Evolutionary conservation across 2,113 vertebrate genomes (phyloP).

Genomic region (Aldabrachelys gigantea): DNA sequence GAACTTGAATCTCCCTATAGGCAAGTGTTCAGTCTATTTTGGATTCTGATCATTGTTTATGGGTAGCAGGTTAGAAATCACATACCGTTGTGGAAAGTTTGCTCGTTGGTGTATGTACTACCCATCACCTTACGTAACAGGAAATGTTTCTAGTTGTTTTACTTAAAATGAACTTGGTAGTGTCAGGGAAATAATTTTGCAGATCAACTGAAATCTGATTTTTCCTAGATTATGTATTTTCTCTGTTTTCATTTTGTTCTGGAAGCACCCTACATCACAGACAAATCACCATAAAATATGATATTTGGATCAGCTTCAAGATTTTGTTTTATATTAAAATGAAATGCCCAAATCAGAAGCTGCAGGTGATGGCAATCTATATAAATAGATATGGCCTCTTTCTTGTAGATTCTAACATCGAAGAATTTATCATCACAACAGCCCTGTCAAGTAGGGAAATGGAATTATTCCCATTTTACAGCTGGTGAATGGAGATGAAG

Average conservation of each 20-base stretch:
- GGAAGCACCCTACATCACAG: fast-evolving
- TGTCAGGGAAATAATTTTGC: not conserved
- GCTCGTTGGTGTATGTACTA: not conserved
- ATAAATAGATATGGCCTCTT: fast-evolving
- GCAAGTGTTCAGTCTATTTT: not conserved
- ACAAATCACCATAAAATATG: not conserved
- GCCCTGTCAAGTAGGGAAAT: too few relatives aligned
- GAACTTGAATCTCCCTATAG: not conserved
- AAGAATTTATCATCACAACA: not conserved
- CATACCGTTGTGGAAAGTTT: fast-evolving
- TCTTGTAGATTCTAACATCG: not conserved
- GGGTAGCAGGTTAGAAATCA: fast-evolving
- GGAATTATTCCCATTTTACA: not conserved
- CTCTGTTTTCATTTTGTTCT: not conserved
- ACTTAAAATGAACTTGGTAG: not conserved
- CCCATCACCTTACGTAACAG: not conserved
- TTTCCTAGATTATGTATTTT: not conserved
- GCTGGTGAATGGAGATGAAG: fast-evolving
- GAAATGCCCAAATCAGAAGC: not conserved
- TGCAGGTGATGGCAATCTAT: fast-evolving
- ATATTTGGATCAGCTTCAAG: not conserved
- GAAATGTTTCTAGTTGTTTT: not conserved
- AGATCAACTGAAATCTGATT: not conserved
- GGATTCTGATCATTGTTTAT: not conserved
- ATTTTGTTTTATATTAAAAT: not conserved